Conservation (phyloP, 2,113 vertebrate genomes). For the Colaptes auratus region DNA sequence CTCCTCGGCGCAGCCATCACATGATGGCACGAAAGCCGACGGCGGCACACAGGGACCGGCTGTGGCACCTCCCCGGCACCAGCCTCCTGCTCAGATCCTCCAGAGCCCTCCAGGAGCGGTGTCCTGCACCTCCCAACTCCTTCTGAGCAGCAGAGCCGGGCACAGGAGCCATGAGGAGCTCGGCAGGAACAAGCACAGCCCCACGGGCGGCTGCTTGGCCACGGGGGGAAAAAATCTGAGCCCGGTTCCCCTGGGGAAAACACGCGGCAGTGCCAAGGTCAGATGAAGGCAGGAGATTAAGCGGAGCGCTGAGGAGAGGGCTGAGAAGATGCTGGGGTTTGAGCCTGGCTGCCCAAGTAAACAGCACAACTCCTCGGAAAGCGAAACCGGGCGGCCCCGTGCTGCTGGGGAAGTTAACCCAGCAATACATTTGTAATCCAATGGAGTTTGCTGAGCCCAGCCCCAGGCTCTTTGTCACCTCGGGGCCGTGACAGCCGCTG, state of each 20-base stretch:
- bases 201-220: background rate
- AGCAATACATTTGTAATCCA: constrained; percentile 12
- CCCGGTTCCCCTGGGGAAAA: background rate
- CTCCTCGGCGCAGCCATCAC: background rate
- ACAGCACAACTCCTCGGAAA: constrained; percentile 23
- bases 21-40: background rate
- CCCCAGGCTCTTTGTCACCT: background rate
- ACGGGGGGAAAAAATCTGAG: background rate
- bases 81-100: background rate
- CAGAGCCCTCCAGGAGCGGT: background rate
- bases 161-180: accelerated
- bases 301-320: accelerated
- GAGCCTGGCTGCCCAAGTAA: background rate
- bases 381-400: background rate
- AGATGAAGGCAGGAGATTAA: constrained; percentile 37
- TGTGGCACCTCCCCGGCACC: background rate
- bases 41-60: background rate
- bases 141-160: background rate
- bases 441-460: background rate
- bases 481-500: accelerated
- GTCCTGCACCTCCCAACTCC: accelerated
- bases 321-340: background rate
- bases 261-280: background rate
- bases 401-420: background rate
- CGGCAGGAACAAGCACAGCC: accelerated